Evolutionary conservation across 2,797 vertebrate genomes (phyloP).

Genomic region (Adrianichthys oophorus): DNA sequence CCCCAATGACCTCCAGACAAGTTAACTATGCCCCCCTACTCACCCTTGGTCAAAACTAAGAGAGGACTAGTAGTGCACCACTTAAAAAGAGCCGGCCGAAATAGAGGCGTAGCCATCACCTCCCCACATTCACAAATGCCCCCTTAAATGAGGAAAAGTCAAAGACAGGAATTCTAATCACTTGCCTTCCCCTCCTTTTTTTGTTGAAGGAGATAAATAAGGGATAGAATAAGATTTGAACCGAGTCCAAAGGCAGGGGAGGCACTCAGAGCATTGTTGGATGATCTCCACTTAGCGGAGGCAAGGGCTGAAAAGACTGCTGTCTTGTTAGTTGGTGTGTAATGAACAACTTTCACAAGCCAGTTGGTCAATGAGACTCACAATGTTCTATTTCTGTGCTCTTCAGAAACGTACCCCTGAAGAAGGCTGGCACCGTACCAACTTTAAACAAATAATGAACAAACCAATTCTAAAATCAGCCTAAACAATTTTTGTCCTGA

Average conservation of each 20-base stretch:
- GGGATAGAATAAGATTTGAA: constrained; percentile 77
- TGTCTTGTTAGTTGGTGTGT: constrained; percentile 80
- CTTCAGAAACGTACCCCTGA: constrained; percentile 68
- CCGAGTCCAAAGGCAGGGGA: constrained; percentile 72
- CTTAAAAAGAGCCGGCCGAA: constrained; percentile 66
- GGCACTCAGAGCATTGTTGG: constrained; percentile 77
- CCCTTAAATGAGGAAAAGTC: constrained; percentile 75
- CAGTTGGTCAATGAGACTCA: constrained; percentile 79
- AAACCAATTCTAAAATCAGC: constrained; percentile 57
- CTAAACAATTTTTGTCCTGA: constrained; percentile 71
- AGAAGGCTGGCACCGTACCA: constrained; percentile 43
- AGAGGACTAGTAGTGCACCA: constrained; percentile 53
- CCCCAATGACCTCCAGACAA: constrained; percentile 65
- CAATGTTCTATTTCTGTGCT: constrained; percentile 63
- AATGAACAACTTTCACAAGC: constrained; percentile 81
- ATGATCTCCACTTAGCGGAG: constrained; percentile 78
- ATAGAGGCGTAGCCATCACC: constrained; percentile 74
- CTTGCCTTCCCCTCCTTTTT: constrained; percentile 73
- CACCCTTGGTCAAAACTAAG: constrained; percentile 54
- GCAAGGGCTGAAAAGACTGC: constrained; percentile 75
- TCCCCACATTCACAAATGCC: constrained; percentile 76
- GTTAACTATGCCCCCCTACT: constrained; percentile 53
- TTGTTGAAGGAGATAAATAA: constrained; percentile 70
- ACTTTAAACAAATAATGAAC: constrained; percentile 62
- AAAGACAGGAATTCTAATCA: constrained; percentile 80